phyloP scores from a whole-genome alignment of 2,113 vertebrate species.

The Poecilia latipinna region DNA sequence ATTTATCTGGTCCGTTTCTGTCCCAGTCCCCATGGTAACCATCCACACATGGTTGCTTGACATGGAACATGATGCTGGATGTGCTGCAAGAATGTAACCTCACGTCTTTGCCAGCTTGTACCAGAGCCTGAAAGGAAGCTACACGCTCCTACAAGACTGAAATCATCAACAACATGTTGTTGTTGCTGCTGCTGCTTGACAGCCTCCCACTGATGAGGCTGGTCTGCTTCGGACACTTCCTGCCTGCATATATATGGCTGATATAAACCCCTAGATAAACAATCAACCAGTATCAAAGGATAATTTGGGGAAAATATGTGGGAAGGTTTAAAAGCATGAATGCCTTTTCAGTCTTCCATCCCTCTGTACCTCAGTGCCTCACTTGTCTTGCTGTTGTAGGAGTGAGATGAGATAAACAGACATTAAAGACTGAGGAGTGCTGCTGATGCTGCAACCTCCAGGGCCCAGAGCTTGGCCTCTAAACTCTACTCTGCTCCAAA shows the following conservation, averaged over 20 bases:
- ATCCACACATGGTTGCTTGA: constrained; percentile 14
- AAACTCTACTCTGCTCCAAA: constrained; percentile 46
- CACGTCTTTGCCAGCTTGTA: constrained; percentile 40
- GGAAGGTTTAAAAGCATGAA: constrained; percentile 6
- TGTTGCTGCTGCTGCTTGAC: background rate
- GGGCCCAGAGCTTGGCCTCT: constrained; percentile 17
- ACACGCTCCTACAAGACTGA: constrained; percentile 42
- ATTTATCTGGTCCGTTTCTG: constrained; percentile 35
- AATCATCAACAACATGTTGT: constrained; percentile 1
- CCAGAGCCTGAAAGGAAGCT: constrained; percentile 36
- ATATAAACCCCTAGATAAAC: constrained; percentile 22
- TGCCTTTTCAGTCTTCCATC: constrained; percentile 20
- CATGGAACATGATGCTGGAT: constrained; percentile 55
- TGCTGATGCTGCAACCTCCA: constrained; percentile 28
- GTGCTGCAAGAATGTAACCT: constrained; percentile 60
- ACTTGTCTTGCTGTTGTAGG: constrained; percentile 23
- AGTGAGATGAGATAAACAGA: constrained; percentile 33
- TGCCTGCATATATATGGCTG: constrained; percentile 11
- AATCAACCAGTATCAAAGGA: constrained; percentile 7
- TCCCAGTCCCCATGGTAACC: constrained; percentile 45
- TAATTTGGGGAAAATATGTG: background rate
- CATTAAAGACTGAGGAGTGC: constrained; percentile 38
- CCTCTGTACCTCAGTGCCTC: constrained; percentile 16
- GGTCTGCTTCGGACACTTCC: constrained; percentile 11
- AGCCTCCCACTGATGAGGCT: background rate